These are phyloP conservation scores for Tenebrosternarchus preto DNA, from an alignment of 2,113 vertebrate genomes.

Conservation along the genomic window DNA sequence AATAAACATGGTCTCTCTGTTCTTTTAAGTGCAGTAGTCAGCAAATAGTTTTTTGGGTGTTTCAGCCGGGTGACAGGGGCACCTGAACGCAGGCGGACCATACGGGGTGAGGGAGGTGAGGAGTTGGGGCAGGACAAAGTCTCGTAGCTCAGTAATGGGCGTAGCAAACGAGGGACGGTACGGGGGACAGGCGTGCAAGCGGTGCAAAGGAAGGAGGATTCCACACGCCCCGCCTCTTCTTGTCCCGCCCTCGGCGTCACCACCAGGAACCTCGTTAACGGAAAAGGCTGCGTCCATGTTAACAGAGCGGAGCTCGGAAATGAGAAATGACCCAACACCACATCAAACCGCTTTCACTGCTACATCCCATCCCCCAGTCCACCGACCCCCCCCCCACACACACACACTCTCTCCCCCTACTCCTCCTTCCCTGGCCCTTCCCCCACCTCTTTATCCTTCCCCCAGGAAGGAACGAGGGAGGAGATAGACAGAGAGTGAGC, in stretches of 20 bases:
- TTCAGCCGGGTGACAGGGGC: neutral
- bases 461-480: constrained; percentile 57
- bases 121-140: neutral
- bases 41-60: neutral
- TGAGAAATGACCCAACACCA: constrained; percentile 62
- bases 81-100: neutral
- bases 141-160: neutral
- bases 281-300: constrained; percentile 53
- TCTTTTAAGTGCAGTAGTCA: neutral
- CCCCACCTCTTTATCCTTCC: constrained; percentile 58
- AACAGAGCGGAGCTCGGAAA: constrained; percentile 42
- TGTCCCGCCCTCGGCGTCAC: neutral
- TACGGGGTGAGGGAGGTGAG: neutral
- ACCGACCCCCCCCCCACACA: no score
- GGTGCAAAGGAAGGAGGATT: neutral
- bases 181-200: neutral
- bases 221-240: neutral
- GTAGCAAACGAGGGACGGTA: neutral
- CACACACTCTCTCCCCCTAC: constrained; percentile 39
- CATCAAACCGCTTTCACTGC: constrained; percentile 40
- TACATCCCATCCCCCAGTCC: constrained; percentile 50
- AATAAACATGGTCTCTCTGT: neutral
- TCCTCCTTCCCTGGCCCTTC: constrained; percentile 35
- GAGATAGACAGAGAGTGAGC: constrained; percentile 35
- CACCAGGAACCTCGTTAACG: constrained; percentile 46